phyloP scores from a whole-genome alignment of 2,888 invertebrate genomes.

The Mesorhabditis belari region DNA sequence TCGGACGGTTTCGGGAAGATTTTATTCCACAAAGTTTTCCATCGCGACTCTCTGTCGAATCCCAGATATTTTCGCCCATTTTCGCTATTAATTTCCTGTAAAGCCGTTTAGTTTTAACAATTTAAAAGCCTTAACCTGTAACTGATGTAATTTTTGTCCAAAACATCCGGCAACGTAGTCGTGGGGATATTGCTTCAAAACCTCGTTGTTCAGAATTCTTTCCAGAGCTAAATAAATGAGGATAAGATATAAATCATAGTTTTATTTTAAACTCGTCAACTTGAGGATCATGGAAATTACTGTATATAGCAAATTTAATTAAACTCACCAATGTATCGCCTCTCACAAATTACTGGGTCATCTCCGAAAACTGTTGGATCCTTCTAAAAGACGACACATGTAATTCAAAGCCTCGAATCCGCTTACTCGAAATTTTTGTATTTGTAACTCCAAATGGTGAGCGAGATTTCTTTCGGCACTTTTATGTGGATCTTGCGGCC shows the following conservation, averaged over 20 bases:
- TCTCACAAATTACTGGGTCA: not conserved
- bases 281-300: too few species aligned
- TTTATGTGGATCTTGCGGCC: conserved; percentile 42
- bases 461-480: conserved; percentile 6
- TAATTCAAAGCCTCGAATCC: too few species aligned
- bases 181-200: conserved; percentile 29
- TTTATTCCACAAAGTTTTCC: not conserved
- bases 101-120: not conserved
- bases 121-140: conserved; percentile 11
- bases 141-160: conserved; percentile 29
- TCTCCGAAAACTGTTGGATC: not conserved
- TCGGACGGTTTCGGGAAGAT: not conserved
- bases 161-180: conserved; percentile 38
- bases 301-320: not conserved
- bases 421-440: not conserved
- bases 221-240: conserved; percentile 30
- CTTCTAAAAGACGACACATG: not conserved
- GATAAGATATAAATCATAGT: too few species aligned
- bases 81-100: not conserved
- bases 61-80: not conserved
- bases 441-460: not conserved
- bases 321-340: not conserved
- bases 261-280: too few species aligned
- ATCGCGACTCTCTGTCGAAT: not conserved
- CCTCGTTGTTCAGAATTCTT: conserved; percentile 32